Base-by-base conservation (phyloP, 2,113 vertebrate species). In the Rhynchopsitta pachyrhyncha region DNA sequence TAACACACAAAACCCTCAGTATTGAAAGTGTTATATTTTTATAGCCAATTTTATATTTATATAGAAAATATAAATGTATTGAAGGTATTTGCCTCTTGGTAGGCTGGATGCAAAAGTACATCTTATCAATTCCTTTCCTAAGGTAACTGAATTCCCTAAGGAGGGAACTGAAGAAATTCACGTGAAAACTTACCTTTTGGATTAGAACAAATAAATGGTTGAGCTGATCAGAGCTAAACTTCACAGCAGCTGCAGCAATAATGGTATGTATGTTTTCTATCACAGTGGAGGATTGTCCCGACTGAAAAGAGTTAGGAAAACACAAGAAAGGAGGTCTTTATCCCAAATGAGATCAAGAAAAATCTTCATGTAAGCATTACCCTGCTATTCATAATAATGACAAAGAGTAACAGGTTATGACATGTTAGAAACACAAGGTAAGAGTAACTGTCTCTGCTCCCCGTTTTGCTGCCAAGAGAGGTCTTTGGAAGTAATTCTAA, bases 241-340 rank as follows among this genome's bases (percentile, higher is more conserved):
- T 99, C 86, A 99, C 99, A 89, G 99, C 99, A 47, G 99, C 99
- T 42, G 99, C 99, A 86, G 99, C 99, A 93, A 99, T 99, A 96
- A 99, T 99, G 73, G 99, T 99, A 82, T 99, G 99, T 88, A 99
- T 99, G 95, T 99, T 99, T 97, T 99, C 99, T 59, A 99, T 99
- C 95, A 99, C 99, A 59, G 99, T 99, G 90, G 99, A 99, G 9
- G 99, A 99, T 81, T 99, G 99, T 95, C 99, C 99, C 0, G 99
- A 99, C 99, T 99, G 96, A 91, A 97, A 95, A 80, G 69, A 79
- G 63, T 64, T 79, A 55, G 39, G 41, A 70, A 60, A 90, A 73
- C 60, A 86, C 11, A 69, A 27, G 28, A 57, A 81, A 39, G 47
- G 57, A 74, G 23, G 22, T 68, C 47, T 95, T 71, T 60, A 57